These are phyloP conservation scores for Egretta garzetta DNA, from an alignment of 2,113 vertebrate genomes.

Conservation along the genomic window DNA sequence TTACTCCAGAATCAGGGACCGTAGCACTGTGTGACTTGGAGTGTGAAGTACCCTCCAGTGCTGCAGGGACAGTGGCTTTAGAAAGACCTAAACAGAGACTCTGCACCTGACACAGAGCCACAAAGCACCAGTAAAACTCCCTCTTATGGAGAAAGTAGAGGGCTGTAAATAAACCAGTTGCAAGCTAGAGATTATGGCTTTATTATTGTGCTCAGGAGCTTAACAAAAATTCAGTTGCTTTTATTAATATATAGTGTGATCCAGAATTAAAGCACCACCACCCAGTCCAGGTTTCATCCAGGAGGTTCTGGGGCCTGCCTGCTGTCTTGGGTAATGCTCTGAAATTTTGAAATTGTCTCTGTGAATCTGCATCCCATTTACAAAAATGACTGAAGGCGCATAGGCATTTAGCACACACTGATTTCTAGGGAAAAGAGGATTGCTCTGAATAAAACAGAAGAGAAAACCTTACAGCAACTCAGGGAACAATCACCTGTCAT, in stretches of 20 bases:
- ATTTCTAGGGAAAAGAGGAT: neutral
- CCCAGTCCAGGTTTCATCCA: neutral
- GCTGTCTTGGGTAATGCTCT: neutral
- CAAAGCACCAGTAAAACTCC: neutral
- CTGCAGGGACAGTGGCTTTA: neutral
- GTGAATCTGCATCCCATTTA: neutral
- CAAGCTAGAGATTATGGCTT: neutral
- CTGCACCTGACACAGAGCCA: neutral
- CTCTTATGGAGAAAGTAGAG: neutral
- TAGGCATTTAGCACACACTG: neutral
- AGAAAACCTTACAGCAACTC: neutral
- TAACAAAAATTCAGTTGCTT: neutral
- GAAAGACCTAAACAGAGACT: neutral
- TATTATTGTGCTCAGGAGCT: neutral
- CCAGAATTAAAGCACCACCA: neutral
- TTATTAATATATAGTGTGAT: neutral
- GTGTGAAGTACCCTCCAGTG: neutral
- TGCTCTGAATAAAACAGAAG: neutral
- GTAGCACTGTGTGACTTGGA: neutral
- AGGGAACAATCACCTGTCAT: slow-evolving; percentile 9
- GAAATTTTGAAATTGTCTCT: neutral
- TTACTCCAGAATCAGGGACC: neutral
- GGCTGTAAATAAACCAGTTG: neutral
- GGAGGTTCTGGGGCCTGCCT: neutral
- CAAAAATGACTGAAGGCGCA: neutral